phyloP scores from a whole-genome alignment of 2,888 invertebrate genomes.

The Sinelater perroti region DNA sequence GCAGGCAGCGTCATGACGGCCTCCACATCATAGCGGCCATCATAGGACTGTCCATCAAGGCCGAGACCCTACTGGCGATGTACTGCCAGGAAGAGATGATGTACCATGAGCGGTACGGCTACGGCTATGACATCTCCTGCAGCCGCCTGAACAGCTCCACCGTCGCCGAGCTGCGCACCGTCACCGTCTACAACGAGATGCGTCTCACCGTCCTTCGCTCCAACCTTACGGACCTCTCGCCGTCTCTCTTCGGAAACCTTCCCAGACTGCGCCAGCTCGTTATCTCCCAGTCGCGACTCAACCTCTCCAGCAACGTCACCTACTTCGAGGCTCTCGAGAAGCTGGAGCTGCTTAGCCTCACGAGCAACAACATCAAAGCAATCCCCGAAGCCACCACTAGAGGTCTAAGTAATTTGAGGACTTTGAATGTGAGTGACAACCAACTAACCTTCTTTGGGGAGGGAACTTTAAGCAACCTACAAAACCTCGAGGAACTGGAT shows the following conservation, averaged over 20 bases:
- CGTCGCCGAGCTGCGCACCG: slow-evolving; percentile 48
- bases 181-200: slow-evolving; percentile 54
- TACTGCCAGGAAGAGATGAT: slow-evolving; percentile 53
- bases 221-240: slow-evolving; percentile 43
- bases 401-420: slow-evolving; percentile 11
- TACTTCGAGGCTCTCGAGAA: slow-evolving; percentile 5
- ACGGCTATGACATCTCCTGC: slow-evolving; percentile 55
- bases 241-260: slow-evolving; percentile 50
- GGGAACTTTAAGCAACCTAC: slow-evolving; percentile 64
- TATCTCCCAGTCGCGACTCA: slow-evolving; percentile 43
- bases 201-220: slow-evolving; percentile 51
- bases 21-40: slow-evolving; percentile 11
- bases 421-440: slow-evolving; percentile 74
- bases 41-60: slow-evolving; percentile 7
- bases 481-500: slow-evolving; percentile 66
- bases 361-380: slow-evolving; percentile 18
- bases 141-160: slow-evolving; percentile 42
- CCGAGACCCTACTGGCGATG: slow-evolving; percentile 13
- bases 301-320: background rate
- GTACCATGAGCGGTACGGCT: slow-evolving; percentile 53
- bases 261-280: slow-evolving; percentile 49
- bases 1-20: slow-evolving; percentile 6
- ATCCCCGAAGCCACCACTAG: slow-evolving; percentile 10
- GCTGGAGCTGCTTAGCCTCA: slow-evolving; percentile 15
- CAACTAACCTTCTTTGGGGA: slow-evolving; percentile 68